Evolutionary conservation across 2,797 vertebrate species (phyloP), one percentile per base, ranked within the genome.

Genomic region (Heliangelus exortis): DNA sequence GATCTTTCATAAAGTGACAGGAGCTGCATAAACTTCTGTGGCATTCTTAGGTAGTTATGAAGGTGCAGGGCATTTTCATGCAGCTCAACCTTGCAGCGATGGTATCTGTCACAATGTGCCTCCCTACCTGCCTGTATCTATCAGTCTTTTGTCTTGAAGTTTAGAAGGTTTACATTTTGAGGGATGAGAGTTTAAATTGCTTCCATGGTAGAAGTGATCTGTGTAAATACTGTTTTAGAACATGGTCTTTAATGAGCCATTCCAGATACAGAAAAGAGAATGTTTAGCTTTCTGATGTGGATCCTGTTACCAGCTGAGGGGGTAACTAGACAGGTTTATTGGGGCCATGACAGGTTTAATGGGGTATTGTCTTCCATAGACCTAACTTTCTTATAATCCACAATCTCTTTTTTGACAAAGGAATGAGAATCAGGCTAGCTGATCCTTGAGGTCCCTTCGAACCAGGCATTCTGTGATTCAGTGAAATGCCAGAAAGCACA

Each of bases 71-170:
- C 54, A 68, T 33, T 90, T 90, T 67, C 26, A 28, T 19, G 33
- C 8, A 79, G 33, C 43, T 73, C 29, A 85, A 8, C 61, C 8
- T 66, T 63, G 51, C 48, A 53, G 39, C 19, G 59, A 57, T 31
- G 0, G 0, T 1, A 0, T 54, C 31, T 39, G 20, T 79, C 29
- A 34, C 21, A 12, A 4, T 47, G 23, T 90, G 25, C 34, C 8
- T 90, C 21, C 28, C 20, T 20, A 54, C 26, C 12, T 69, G 33
- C 29, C 11, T 76, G 5, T 47, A 36, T 47, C 72, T 22, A 15
- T 73, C 74, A 58, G 22, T 57, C 9, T 15, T 81, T 71, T 58
- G 13, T 72, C 55, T 69, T 66, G 47, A 83, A n/a, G 7, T 78
- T 47, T 86, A 55, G 50, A 61, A 63, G 36, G 36, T 48, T 81